phyloP scores from a whole-genome alignment of 2,113 vertebrate genomes.

The Neoarius graeffei region DNA sequence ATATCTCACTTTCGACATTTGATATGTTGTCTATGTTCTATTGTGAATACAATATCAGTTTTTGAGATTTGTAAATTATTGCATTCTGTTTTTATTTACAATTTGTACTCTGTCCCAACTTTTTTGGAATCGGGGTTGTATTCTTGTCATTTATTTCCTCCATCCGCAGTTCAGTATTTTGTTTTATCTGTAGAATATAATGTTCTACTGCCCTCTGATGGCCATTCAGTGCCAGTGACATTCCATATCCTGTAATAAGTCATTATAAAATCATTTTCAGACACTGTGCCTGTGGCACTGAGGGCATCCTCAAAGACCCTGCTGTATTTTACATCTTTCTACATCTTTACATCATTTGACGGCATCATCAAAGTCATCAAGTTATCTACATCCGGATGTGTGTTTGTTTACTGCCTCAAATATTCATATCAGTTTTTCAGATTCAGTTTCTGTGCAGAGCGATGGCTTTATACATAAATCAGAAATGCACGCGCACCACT shows the following conservation, averaged over 20 bases:
- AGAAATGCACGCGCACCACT: background rate
- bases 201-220: slow-evolving; percentile 46
- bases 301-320: background rate
- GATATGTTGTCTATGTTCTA: too few relatives aligned
- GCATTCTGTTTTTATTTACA: too few relatives aligned
- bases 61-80: too few relatives aligned
- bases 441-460: background rate
- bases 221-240: background rate
- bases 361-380: background rate
- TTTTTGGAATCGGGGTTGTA: too few relatives aligned
- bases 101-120: too few relatives aligned
- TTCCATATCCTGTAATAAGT: background rate
- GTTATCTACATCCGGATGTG: too few relatives aligned
- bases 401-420: background rate
- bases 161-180: background rate
- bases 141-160: background rate
- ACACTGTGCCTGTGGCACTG: background rate
- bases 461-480: background rate
- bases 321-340: background rate
- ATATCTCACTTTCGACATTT: too few relatives aligned
- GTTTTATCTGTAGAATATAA: background rate
- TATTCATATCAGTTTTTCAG: background rate
- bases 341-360: background rate
- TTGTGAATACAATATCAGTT: too few relatives aligned
- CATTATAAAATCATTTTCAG: background rate